Evolutionary conservation across 30 jellyfish, hydroid and myxozoan genomes (phyloP).

Genomic region (Turritopsis rubra): DNA sequence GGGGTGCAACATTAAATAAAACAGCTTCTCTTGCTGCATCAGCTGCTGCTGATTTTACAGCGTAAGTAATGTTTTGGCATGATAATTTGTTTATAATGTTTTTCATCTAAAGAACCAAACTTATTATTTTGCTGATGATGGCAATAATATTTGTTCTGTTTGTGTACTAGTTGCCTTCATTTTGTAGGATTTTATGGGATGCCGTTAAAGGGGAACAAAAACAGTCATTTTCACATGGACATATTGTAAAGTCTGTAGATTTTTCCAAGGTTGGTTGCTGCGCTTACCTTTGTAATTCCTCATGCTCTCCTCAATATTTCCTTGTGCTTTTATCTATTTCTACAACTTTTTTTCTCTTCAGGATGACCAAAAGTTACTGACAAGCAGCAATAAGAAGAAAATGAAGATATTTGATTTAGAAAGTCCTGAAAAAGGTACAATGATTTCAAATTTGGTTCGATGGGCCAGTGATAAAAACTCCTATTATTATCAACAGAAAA

Average conservation of each 20-base stretch:
- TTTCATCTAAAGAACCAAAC: background rate
- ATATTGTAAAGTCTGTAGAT: conserved; percentile 87
- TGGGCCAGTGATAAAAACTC: background rate
- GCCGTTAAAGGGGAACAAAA: conserved; percentile 62
- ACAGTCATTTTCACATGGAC: conserved; percentile 68
- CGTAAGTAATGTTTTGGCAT: conserved; percentile 40
- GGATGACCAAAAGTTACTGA: conserved; percentile 58
- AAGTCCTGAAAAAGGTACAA: conserved; percentile 67
- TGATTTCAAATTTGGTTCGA: too few relatives aligned
- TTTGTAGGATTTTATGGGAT: conserved; percentile 76
- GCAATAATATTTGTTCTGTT: background rate
- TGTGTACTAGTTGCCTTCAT: background rate
- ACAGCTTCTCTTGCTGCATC: conserved; percentile 85
- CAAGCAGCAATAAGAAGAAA: conserved; percentile 82
- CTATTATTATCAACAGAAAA: too few relatives aligned
- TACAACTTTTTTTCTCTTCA: too few relatives aligned
- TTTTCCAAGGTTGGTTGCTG: conserved; percentile 55
- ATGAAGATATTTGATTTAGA: conserved; percentile 70
- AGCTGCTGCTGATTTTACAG: conserved; percentile 97
- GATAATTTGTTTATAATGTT: background rate
- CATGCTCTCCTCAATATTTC: background rate
- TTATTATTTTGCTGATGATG: background rate
- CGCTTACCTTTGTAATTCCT: background rate
- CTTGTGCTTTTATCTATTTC: background rate
- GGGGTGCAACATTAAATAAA: conserved; percentile 84